Evolutionary conservation across 2,113 vertebrate genomes (phyloP), one percentile per base, ranked within the genome.

Genomic region (Grus americana): DNA sequence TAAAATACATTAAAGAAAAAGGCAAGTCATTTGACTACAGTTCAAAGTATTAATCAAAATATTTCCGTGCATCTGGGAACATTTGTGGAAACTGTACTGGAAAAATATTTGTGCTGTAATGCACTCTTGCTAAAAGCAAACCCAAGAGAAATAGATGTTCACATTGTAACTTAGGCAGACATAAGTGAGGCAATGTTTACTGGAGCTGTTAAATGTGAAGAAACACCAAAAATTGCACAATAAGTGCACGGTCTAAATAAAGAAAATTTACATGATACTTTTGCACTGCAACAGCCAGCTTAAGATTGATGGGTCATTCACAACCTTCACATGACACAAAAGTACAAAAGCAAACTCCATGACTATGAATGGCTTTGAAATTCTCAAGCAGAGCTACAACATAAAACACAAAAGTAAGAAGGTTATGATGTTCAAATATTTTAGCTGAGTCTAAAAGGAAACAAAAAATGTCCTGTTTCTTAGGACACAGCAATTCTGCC

Each of bases 31-130:
- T 96, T 94, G 80, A 97, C 80, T 87, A 26, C 54, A 85, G 88
- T 95, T 97, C 75, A 93, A 97, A 96, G 90, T 68, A 92, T 95
- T 96, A 96, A 97, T 95, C 92, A 94, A 96, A 97, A 96, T 91
- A 95, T 71, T 95, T 94, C 92, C 52, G 34, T 90, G 58, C 14
- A 24, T 91, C 94, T 95, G 94, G 92, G 89, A 95, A 91, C 62
- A 67, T 89, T 95, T 95, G 84, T 96, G 87, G 86, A 94, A 94
- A 86, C 75, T 54, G 36, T 75, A 96, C 94, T 91, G 94, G 84
- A 96, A 94, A 96, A 97, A 94, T 96, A 90, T 95, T 95, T 97
- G 88, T 94, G 79, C 86, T 95, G 86, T 92, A 93, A 94, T 91
- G 71, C 90, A 90, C 72, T 93, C 91, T 95, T 97, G 82, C 93